These are phyloP conservation scores for Nyleta sp. DNA, from an alignment of 2,888 invertebrate genomes.

Conservation along the genomic window DNA sequence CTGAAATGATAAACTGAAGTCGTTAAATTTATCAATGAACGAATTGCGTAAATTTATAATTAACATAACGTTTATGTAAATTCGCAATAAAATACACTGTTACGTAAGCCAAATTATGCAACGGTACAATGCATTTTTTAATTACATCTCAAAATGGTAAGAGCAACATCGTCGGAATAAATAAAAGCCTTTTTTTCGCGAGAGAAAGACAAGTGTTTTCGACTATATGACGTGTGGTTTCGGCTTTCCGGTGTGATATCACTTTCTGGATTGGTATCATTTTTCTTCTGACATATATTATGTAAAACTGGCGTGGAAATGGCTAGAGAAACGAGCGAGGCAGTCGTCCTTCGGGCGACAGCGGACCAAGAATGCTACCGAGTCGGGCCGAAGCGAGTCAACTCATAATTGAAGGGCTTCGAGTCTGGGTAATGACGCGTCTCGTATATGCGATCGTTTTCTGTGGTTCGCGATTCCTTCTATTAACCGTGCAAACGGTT, in stretches of 20 bases:
- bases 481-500: slow-evolving; percentile 65
- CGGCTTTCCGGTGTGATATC: slow-evolving; percentile 66
- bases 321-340: slow-evolving; percentile 61
- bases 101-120: neutral
- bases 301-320: slow-evolving; percentile 69
- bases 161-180: slow-evolving; percentile 6
- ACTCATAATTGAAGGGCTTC: slow-evolving; percentile 68
- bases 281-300: slow-evolving; percentile 70
- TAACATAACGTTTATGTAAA: neutral
- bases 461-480: slow-evolving; percentile 65
- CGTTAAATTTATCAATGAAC: neutral
- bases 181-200: slow-evolving; percentile 66
- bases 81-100: neutral
- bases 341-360: slow-evolving; percentile 68
- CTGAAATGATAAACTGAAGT: neutral
- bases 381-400: slow-evolving; percentile 56
- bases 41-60: neutral
- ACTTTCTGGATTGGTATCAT: slow-evolving; percentile 71
- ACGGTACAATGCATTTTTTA: neutral
- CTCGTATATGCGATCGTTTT: slow-evolving; percentile 65
- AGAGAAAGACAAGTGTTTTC: slow-evolving; percentile 60
- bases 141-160: neutral
- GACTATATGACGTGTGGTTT: slow-evolving; percentile 53
- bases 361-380: slow-evolving; percentile 65
- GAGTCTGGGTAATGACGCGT: slow-evolving; percentile 67